phyloP scores from a whole-genome alignment of 2,797 vertebrate species.

The Catamblyrhynchus diadema region DNA sequence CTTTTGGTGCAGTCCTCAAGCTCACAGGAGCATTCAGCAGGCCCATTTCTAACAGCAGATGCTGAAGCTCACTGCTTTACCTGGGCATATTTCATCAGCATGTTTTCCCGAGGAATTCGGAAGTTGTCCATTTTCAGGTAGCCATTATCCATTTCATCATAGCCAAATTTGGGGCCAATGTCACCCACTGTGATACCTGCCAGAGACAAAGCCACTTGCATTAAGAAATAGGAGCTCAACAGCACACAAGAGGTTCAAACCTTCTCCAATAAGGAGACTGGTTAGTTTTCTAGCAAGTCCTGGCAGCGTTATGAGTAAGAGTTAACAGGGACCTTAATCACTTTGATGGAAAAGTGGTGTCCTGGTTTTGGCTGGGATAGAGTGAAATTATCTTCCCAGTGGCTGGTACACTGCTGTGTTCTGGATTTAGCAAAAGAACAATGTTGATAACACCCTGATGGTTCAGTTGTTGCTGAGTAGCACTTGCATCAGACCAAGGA shows the following conservation, averaged over 20 bases:
- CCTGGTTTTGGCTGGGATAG: not conserved
- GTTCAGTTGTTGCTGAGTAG: not conserved
- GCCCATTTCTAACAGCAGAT: not conserved
- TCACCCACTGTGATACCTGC: constrained; percentile 90
- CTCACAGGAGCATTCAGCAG: not conserved
- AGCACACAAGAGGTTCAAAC: not conserved
- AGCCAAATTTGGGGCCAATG: constrained; percentile 98
- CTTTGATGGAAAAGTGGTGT: not conserved
- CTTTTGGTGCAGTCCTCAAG: not conserved
- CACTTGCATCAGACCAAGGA: not conserved
- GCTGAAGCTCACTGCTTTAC: constrained; percentile 66
- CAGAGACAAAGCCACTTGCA: not conserved
- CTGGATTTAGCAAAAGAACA: not conserved
- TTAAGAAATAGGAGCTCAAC: not conserved
- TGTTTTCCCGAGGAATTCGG: constrained; percentile 93
- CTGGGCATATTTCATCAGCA: constrained; percentile 98
- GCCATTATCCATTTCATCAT: constrained; percentile 93
- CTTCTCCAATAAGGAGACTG: not conserved
- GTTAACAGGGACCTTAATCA: not conserved
- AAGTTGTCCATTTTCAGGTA: constrained; percentile 93
- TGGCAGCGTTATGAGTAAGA: not conserved
- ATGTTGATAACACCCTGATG: not conserved
- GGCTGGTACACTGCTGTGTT: not conserved
- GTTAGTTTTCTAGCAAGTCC: not conserved
- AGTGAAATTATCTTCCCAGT: not conserved